phyloP scores from a whole-genome alignment of 92 coral and sea anemone species.

The Bergia puertoricense region DNA sequence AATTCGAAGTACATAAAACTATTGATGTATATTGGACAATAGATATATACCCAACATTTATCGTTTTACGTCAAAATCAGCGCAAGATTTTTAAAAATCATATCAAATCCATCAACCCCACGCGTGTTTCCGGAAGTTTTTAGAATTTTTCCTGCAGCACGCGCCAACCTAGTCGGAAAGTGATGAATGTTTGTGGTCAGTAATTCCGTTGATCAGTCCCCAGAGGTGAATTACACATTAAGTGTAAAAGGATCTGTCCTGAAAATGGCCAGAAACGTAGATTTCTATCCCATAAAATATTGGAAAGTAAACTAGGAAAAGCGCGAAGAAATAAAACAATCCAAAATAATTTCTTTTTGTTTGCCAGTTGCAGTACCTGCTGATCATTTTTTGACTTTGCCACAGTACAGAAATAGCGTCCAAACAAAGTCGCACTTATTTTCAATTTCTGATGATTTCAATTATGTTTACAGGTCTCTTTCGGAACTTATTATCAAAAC shows the following conservation, averaged over 20 bases:
- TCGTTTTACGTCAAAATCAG: conserved; percentile 35
- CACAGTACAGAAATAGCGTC: background rate
- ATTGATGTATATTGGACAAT: conserved; percentile 14
- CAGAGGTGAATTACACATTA: background rate
- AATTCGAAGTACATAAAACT: background rate
- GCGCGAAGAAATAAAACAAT: background rate
- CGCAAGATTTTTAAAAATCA: conserved; percentile 20
- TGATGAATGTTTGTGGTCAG: conserved; percentile 35
- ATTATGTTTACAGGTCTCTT: conserved; percentile 19
- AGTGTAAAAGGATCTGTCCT: background rate
- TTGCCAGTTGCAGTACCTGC: background rate
- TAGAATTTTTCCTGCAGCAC: conserved; percentile 38
- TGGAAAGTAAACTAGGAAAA: background rate
- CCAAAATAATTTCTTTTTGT: background rate
- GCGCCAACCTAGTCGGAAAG: conserved; percentile 39
- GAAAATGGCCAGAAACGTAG: background rate
- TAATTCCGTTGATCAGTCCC: conserved; percentile 1
- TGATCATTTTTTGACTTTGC: background rate
- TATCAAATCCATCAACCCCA: conserved; percentile 42
- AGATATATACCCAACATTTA: background rate
- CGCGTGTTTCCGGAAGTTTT: conserved; percentile 46
- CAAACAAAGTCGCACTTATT: conserved; percentile 11
- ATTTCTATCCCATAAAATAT: background rate
- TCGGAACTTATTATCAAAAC: conserved; percentile 41
- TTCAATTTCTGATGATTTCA: background rate